Percentiles rank a stretch among this genome's conserved stretches.
These are phyloP conservation scores for Myotis yumanensis DNA, from an alignment of 2,113 vertebrate genomes.

Conservation along the genomic window DNA sequence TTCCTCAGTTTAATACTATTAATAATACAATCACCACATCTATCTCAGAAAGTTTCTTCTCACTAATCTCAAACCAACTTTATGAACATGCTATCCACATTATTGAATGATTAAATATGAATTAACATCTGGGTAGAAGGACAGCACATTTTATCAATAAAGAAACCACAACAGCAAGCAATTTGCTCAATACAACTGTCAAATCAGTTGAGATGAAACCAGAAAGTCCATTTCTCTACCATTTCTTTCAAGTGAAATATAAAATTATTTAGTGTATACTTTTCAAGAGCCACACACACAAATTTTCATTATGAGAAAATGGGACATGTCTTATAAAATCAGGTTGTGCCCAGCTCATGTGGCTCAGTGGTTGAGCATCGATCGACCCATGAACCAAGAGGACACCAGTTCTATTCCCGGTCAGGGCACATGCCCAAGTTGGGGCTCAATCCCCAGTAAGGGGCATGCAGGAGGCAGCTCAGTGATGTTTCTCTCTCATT, in stretches of 20 bases:
- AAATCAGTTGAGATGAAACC: background rate
- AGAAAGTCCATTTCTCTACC: constrained; percentile 11
- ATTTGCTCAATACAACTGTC: background rate
- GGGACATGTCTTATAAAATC: background rate
- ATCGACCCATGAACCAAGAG: too few species aligned
- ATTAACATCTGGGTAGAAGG: background rate
- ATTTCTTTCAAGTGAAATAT: background rate
- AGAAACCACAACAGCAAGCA: constrained; percentile 15
- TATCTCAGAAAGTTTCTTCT: background rate
- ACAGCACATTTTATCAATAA: background rate
- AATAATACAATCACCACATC: background rate
- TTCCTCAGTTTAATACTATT: background rate
- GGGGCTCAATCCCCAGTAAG: too few species aligned
- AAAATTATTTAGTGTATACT: background rate
- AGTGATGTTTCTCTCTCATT: too few species aligned
- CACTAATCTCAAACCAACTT: background rate
- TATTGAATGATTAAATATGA: background rate
- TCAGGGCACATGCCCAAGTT: too few species aligned
- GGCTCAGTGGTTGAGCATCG: too few species aligned
- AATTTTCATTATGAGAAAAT: constrained; percentile 8
- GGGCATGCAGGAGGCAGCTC: too few species aligned
- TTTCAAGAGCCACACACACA: background rate
- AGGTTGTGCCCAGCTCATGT: background rate
- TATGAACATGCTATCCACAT: background rate
- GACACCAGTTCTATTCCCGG: too few species aligned